Conservation (phyloP, 2,113 vertebrate species). For the Hippotragus niger region DNA sequence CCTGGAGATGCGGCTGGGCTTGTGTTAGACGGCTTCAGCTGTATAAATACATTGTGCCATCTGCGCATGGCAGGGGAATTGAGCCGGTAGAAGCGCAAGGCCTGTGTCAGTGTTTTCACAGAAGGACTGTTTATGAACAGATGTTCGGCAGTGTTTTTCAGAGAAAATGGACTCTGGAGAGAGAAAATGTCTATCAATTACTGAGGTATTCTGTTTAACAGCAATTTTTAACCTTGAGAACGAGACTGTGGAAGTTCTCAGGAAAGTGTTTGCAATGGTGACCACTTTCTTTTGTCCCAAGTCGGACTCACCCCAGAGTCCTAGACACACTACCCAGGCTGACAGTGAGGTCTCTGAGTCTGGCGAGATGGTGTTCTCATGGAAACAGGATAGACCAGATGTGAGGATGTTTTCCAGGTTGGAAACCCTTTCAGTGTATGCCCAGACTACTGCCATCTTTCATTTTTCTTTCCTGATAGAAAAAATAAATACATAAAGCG, state of each 20-base stretch:
- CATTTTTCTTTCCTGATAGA: neutral
- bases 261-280: slow-evolving; percentile 64
- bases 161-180: slow-evolving; percentile 93
- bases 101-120: slow-evolving; percentile 94
- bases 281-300: slow-evolving; percentile 79
- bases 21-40: slow-evolving; percentile 88
- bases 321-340: slow-evolving; percentile 11
- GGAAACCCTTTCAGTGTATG: neutral
- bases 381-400: neutral
- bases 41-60: slow-evolving; percentile 90
- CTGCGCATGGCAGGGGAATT: slow-evolving; percentile 97
- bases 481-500: neutral
- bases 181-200: slow-evolving; percentile 95
- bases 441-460: neutral
- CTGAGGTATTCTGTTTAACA: slow-evolving; percentile 86
- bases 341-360: neutral
- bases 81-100: slow-evolving; percentile 87
- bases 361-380: neutral
- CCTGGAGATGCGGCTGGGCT: slow-evolving; percentile 88
- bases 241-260: slow-evolving; percentile 81
- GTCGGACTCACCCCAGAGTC: slow-evolving; percentile 47
- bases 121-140: slow-evolving; percentile 99
- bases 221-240: slow-evolving; percentile 91
- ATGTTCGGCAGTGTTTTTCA: slow-evolving; percentile 97
- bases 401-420: neutral